Conservation (phyloP, 2,113 vertebrate genomes). For the Bothrops jararaca region DNA sequence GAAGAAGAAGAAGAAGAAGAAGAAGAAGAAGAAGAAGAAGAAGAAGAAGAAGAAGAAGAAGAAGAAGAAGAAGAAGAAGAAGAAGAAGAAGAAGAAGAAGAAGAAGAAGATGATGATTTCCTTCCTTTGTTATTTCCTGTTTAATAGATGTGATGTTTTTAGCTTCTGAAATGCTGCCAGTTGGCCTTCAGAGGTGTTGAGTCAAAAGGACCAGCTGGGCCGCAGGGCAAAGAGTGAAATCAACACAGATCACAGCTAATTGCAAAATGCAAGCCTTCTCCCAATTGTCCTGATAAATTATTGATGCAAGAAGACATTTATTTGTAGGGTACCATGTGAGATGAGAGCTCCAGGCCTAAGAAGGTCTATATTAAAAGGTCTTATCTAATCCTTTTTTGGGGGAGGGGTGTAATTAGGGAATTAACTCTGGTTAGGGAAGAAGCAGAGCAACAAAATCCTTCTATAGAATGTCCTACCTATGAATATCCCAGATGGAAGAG, state of each 20-base stretch:
- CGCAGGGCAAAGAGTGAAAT: slow-evolving; percentile 45
- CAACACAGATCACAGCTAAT: slow-evolving; percentile 68
- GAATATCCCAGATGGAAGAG: background rate
- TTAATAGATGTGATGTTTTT: background rate
- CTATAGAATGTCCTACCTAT: background rate
- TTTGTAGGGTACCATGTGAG: slow-evolving; percentile 52
- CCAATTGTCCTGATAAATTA: slow-evolving; percentile 85
- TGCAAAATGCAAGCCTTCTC: slow-evolving; percentile 71
- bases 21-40: background rate
- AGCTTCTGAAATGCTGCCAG: background rate
- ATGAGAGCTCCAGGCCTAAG: slow-evolving; percentile 15
- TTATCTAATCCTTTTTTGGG: background rate
- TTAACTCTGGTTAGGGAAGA: background rate
- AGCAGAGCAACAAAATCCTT: background rate
- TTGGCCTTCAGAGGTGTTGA: background rate
- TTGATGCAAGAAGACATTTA: slow-evolving; percentile 62
- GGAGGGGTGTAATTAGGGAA: slow-evolving; percentile 13
- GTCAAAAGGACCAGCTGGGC: slow-evolving; percentile 2
- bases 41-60: too few relatives aligned
- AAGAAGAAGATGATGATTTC: background rate
- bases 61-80: too few relatives aligned
- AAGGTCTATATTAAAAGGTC: slow-evolving; percentile 12
- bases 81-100: background rate
- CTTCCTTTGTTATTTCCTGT: background rate
- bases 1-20: background rate